Percentiles rank a stretch among this genome's conserved stretches.
Conservation (phyloP, 2,113 vertebrate genomes). For the Macaca mulatta region DNA sequence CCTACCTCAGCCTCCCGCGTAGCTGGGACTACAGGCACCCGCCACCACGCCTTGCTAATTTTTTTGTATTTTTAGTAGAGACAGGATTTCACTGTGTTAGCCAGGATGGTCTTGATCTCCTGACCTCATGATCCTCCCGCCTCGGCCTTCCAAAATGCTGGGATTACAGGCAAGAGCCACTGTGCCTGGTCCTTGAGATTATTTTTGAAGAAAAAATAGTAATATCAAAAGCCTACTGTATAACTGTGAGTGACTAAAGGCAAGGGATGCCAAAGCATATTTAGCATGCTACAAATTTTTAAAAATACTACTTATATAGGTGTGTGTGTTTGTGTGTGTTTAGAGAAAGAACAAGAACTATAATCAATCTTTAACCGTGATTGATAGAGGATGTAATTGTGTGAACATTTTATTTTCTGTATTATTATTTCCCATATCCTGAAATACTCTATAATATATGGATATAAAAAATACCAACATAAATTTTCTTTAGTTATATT, state of each 20-base stretch:
- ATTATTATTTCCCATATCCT: not conserved
- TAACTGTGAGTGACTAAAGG: not conserved
- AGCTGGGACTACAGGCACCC: too few species aligned
- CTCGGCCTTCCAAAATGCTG: too few species aligned
- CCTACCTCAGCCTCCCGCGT: too few species aligned
- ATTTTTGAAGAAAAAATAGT: not conserved
- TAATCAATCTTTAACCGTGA: fast-evolving
- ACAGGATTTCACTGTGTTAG: too few species aligned
- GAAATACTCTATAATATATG: not conserved
- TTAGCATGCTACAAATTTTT: not conserved
- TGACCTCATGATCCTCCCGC: too few species aligned
- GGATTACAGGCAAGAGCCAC: too few species aligned
- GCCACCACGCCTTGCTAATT: too few species aligned
- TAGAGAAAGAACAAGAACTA: fast-evolving
- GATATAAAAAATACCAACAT: not conserved
- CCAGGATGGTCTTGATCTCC: too few species aligned
- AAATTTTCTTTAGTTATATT: not conserved
- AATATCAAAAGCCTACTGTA: not conserved
- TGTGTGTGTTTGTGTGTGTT: not conserved
- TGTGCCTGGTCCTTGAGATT: not conserved
- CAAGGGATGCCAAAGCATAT: not conserved
- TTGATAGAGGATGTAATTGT: fast-evolving
- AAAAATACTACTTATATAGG: not conserved
- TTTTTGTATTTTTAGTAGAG: too few species aligned
- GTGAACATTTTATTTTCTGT: not conserved